Conservation (phyloP, 1,140 invertebrate genomes). For the honey bee (Apis mellifera) region Amel_HAv3.1 CM009942.2:8805501-8806000, state of each 20-base stretch:
- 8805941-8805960: background rate
- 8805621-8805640: no score
- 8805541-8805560: background rate
- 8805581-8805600: no score
- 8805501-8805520: background rate
- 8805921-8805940: slow-evolving; percentile 21
- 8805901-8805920: slow-evolving; percentile 13
- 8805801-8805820: background rate
- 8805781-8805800: no score
- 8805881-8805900: slow-evolving; percentile 1
- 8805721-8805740: no score
- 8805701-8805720: no score
- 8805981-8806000: background rate
- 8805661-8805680: no score
- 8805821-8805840: background rate
- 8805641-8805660: no score
- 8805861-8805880: background rate
- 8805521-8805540: background rate
- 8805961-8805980: background rate
- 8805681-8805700: no score
- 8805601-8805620: no score
- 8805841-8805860: background rate
- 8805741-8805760: no score
- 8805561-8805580: no score
- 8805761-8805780: no score